A percentile compares a stretch with the other conserved stretches of the same genome.
Conservation (phyloP, 2,888 invertebrate species). For the Drosophila subsilvestris region DNA sequence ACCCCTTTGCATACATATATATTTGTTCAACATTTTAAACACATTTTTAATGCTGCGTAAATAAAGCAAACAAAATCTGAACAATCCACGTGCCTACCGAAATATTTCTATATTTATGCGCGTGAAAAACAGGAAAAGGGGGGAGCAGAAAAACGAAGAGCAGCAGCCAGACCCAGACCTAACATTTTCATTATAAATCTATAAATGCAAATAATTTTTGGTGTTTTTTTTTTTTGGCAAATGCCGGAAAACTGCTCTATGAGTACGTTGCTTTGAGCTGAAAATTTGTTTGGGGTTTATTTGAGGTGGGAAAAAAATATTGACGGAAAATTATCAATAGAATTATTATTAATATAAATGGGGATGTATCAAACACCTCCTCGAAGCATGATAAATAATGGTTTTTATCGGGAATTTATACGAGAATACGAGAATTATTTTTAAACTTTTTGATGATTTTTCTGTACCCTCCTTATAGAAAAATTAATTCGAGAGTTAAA, state of each 20-base stretch:
- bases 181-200: slow-evolving; percentile 63
- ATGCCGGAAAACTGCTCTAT: slow-evolving; percentile 47
- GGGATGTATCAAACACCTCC: neutral
- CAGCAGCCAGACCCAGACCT: slow-evolving; percentile 3
- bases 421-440: too few species aligned
- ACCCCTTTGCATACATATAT: slow-evolving; percentile 22
- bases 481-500: too few species aligned
- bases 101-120: neutral
- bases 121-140: neutral
- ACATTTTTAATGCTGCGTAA: slow-evolving; percentile 76
- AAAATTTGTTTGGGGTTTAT: neutral
- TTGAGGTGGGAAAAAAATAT: neutral
- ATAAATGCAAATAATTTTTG: slow-evolving; percentile 30
- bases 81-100: slow-evolving; percentile 40
- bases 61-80: slow-evolving; percentile 55
- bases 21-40: slow-evolving; percentile 55
- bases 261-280: slow-evolving; percentile 3
- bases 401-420: neutral
- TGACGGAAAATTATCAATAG: neutral
- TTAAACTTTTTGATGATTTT: neutral
- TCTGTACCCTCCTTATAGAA: too few species aligned
- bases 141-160: neutral
- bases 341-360: neutral
- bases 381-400: neutral
- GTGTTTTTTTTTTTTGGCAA: slow-evolving; percentile 36